Conservation (phyloP, 1,140 invertebrate species). For the Gryllus bimaculatus region DNA sequence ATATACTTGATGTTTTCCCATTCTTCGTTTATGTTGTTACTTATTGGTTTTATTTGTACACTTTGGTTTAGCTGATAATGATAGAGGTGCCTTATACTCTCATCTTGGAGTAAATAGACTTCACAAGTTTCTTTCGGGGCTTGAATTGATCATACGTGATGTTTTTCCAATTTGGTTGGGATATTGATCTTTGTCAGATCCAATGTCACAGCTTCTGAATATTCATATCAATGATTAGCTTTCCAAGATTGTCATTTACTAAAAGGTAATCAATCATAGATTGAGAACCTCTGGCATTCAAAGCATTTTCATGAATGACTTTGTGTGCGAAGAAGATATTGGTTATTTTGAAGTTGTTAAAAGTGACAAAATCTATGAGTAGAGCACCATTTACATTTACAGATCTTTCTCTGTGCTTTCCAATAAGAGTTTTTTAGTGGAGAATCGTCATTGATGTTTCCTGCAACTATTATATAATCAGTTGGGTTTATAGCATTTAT, state of each 20-base stretch:
- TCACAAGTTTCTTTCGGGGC: background rate
- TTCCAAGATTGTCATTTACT: background rate
- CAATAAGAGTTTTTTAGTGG: background rate
- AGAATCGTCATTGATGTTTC: background rate
- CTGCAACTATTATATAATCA: background rate
- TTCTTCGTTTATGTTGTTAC: background rate
- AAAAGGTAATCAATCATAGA: background rate
- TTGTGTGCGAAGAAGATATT: background rate
- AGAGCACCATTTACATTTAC: background rate
- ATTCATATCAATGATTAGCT: background rate
- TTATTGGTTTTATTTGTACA: background rate
- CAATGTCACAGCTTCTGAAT: background rate
- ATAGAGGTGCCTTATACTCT: background rate
- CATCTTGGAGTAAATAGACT: background rate
- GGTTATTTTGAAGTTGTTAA: slow-evolving; percentile 6
- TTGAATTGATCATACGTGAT: background rate
- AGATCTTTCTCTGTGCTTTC: background rate
- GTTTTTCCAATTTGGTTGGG: background rate
- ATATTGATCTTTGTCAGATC: background rate
- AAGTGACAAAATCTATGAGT: background rate
- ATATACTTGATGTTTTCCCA: background rate
- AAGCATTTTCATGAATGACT: background rate
- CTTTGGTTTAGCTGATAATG: background rate
- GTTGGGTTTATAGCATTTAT: background rate
- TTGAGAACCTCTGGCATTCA: background rate